phyloP scores from a whole-genome alignment of 2,888 invertebrate species.

The Meta bourneti region DNA sequence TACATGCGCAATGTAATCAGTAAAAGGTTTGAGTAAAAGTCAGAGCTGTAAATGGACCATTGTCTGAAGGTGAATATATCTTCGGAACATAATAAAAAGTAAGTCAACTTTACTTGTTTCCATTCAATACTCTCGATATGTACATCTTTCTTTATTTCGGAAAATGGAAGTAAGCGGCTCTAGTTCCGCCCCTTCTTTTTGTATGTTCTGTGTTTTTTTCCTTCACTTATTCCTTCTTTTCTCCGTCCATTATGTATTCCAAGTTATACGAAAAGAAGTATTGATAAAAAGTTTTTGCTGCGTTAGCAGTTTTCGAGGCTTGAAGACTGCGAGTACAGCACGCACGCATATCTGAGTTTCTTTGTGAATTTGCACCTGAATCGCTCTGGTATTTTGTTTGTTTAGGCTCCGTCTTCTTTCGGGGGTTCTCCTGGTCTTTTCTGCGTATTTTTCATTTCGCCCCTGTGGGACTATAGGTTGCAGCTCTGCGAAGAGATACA shows the following conservation, averaged over 20 bases:
- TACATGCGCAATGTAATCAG: no score
- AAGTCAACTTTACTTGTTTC: slow-evolving; percentile 40
- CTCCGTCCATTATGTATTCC: slow-evolving; percentile 71
- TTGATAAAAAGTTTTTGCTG: slow-evolving; percentile 74
- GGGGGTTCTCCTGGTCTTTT: background rate
- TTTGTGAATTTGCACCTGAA: slow-evolving; percentile 67
- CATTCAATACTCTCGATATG: slow-evolving; percentile 55
- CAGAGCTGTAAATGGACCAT: background rate
- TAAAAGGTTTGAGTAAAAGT: background rate
- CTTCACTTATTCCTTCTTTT: slow-evolving; percentile 34
- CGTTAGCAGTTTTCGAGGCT: slow-evolving; percentile 65
- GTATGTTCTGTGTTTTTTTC: slow-evolving; percentile 31
- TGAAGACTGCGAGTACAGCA: slow-evolving; percentile 49
- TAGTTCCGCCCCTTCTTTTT: slow-evolving; percentile 12
- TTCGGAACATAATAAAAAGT: slow-evolving; percentile 34
- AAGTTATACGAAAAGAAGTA: slow-evolving; percentile 71
- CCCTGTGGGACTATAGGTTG: background rate
- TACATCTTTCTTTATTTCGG: slow-evolving; percentile 26
- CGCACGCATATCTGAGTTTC: slow-evolving; percentile 63
- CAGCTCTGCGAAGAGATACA: background rate
- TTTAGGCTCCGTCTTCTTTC: slow-evolving; percentile 13
- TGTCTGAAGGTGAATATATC: slow-evolving; percentile 30
- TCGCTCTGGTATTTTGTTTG: slow-evolving; percentile 27
- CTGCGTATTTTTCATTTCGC: slow-evolving; percentile 19
- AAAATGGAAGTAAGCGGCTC: slow-evolving; percentile 21